Evolutionary conservation across 1,140 invertebrate genomes (phyloP).

Genomic region (Sesamia nonagrioides): DNA sequence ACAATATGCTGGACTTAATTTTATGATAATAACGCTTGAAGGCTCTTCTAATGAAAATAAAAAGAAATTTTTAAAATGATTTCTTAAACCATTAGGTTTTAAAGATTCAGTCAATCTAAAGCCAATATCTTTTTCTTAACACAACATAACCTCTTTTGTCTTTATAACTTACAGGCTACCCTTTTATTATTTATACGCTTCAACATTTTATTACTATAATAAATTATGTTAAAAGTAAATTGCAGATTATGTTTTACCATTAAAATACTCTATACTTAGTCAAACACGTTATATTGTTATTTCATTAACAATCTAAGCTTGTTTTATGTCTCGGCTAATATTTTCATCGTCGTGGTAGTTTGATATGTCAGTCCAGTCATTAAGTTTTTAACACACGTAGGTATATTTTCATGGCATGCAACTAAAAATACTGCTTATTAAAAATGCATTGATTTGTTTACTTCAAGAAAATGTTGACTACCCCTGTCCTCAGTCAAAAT

Average conservation of each 20-base stretch:
- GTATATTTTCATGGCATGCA: not conserved
- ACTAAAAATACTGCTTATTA: not conserved
- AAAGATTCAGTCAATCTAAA: not conserved
- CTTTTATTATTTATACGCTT: slow-evolving; percentile 31
- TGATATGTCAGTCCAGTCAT: not conserved
- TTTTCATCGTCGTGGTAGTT: not conserved
- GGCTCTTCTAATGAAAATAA: too few relatives aligned
- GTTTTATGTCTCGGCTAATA: slow-evolving; percentile 11
- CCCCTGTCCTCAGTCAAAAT: slow-evolving; percentile 66
- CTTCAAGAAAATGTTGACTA: slow-evolving; percentile 59
- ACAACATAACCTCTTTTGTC: slow-evolving; percentile 12
- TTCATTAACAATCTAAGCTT: slow-evolving; percentile 30
- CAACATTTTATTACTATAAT: slow-evolving; percentile 36
- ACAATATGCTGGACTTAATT: too few relatives aligned
- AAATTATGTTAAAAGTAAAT: slow-evolving; percentile 37
- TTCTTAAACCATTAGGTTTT: too few relatives aligned
- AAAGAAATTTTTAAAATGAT: too few relatives aligned
- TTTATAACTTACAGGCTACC: slow-evolving; percentile 30
- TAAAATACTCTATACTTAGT: slow-evolving; percentile 28
- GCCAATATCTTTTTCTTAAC: slow-evolving; percentile 8
- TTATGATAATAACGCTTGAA: too few relatives aligned
- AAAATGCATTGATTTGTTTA: not conserved
- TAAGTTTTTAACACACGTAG: not conserved
- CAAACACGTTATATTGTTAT: slow-evolving; percentile 32
- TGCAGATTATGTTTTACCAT: slow-evolving; percentile 40